A percentile compares a stretch with the other conserved stretches of the same genome.
Evolutionary conservation across 2,113 vertebrate genomes (phyloP).

Genomic region (Glaucidium brasilianum): DNA sequence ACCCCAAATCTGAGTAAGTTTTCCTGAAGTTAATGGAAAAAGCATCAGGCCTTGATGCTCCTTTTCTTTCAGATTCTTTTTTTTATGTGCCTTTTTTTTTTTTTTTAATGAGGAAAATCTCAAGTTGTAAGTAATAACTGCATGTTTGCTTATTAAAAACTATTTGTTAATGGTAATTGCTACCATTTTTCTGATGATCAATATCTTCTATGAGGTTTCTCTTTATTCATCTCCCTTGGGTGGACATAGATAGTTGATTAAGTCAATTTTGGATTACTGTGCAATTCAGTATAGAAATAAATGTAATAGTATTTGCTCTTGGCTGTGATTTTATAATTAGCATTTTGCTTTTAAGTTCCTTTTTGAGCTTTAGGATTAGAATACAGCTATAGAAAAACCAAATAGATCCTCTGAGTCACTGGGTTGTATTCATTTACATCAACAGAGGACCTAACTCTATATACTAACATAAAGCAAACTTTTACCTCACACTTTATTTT

Average conservation of each 20-base stretch:
- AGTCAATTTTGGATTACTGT: conserved; percentile 18
- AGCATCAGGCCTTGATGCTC: background rate
- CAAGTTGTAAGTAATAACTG: background rate
- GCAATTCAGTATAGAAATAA: conserved; percentile 6
- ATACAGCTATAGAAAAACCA: background rate
- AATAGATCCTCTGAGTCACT: background rate
- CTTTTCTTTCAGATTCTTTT: background rate
- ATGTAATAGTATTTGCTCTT: background rate
- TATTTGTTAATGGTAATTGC: conserved; percentile 56
- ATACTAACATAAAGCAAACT: background rate
- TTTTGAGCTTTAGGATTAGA: conserved; percentile 21
- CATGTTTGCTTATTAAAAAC: conserved; percentile 34
- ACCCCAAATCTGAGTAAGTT: background rate
- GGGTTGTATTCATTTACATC: background rate
- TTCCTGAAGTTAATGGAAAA: background rate
- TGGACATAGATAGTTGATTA: conserved; percentile 39
- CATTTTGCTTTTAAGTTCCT: conserved; percentile 48
- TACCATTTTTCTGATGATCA: conserved; percentile 40
- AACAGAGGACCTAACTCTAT: background rate
- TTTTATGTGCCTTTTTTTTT: background rate
- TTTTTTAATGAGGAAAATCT: background rate
- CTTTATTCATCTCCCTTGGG: conserved; percentile 40
- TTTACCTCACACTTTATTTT: background rate
- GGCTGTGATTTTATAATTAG: conserved; percentile 57
- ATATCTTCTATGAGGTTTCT: background rate